Conservation (phyloP, 2,888 invertebrate species). For the Epistrophe eligans region DNA sequence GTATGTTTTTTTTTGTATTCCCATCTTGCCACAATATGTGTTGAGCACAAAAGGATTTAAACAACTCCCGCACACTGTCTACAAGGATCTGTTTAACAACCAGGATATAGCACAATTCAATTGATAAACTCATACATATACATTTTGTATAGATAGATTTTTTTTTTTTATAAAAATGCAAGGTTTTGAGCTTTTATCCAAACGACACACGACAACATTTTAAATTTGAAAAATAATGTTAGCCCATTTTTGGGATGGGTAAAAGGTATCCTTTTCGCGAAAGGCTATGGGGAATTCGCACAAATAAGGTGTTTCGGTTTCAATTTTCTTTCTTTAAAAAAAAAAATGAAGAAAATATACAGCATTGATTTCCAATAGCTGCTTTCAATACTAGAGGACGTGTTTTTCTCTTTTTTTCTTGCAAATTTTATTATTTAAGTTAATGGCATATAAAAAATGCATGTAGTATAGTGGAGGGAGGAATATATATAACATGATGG, state of each 20-base stretch:
- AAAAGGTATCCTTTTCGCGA: constrained; percentile 2
- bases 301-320: constrained; percentile 39
- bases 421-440: constrained; percentile 48
- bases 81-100: constrained; percentile 67
- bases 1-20: background rate
- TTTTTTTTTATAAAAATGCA: constrained; percentile 20
- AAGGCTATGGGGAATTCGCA: background rate
- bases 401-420: constrained; percentile 16
- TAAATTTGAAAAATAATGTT: constrained; percentile 18
- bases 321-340: constrained; percentile 5
- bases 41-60: constrained; percentile 68
- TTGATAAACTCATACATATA: constrained; percentile 52
- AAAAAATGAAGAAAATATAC: constrained; percentile 8
- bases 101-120: constrained; percentile 73
- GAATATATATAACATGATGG: constrained; percentile 6
- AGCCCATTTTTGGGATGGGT: background rate
- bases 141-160: background rate
- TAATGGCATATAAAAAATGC: constrained; percentile 37
- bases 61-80: constrained; percentile 50
- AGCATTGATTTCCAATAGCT: constrained; percentile 52
- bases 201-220: constrained; percentile 27
- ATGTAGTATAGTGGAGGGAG: background rate
- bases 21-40: constrained; percentile 58
- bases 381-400: constrained; percentile 30
- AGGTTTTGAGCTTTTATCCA: constrained; percentile 54